Base-by-base conservation (phyloP, 2,113 vertebrate species). In the Thalassarche chlororhynchos region DNA sequence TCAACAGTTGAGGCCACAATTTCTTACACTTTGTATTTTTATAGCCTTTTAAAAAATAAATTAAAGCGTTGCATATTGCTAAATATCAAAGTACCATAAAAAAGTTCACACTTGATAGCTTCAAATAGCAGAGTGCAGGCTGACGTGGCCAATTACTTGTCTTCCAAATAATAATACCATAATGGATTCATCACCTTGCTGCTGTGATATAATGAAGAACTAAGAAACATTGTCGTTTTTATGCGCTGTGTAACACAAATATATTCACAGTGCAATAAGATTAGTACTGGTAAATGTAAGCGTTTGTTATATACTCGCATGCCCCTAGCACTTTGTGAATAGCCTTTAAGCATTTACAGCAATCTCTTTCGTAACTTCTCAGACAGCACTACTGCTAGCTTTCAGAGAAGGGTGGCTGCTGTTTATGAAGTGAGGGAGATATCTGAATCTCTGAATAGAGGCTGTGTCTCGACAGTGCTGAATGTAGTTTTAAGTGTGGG, bases 131-230 rank as follows among this genome's bases (percentile, higher is more conserved):
- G 26, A 29, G 75, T 28, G 13, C 83, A 58, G 49, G 58, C 34
- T 94, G 91, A 47, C n/a, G 34, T 11, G 88, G 70, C 34, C 90
- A 77, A 94, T 92, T 86, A 62, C 57, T 97, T 91, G 64, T 34
- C 71, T 92, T 68, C 60, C 57, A 93, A 82, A 86, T 93, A 93
- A 66, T 64, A 71, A 81, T 60, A 19, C 60, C 36, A 2, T 66
- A 38, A 57, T 94, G 78, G 61, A 87, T 95, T 97, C 34, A 62
- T 93, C 82, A 60, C 38, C 24, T 78, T 49, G 40, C 81, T 57
- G 85, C 31, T 77, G 61, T 32, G 91, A 82, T 80, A 38, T 38
- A 70, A 96, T 46, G 42, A 84, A 72, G 51, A 54, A 69, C 71
- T 49, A 85, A 78, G 14, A 65, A 21, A 81, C 4, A 7, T n/a